Evolutionary conservation across 35 echinoderm and acorn worm genomes (phyloP).

Genomic region (Apostichopus japonicus): DNA sequence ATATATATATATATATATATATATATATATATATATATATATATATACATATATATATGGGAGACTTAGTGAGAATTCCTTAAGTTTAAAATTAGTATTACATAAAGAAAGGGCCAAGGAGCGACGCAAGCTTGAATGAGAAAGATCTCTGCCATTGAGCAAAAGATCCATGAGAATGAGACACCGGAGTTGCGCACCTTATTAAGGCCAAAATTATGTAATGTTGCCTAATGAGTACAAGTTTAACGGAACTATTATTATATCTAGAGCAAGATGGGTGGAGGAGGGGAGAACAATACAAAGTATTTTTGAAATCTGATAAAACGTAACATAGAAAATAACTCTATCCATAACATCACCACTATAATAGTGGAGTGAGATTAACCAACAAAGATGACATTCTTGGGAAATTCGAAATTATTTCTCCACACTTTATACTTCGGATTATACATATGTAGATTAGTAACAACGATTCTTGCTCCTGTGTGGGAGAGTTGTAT

Average conservation of each 20-base stretch:
- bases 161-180: not conserved
- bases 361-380: not conserved
- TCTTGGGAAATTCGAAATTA: not conserved
- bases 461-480: not conserved
- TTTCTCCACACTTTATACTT: not conserved
- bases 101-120: no score
- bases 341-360: not conserved
- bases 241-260: not conserved
- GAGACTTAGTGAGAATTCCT: no score
- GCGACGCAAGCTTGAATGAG: not conserved
- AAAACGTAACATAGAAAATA: not conserved
- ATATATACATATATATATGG: no score
- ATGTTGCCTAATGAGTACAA: not conserved
- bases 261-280: no score
- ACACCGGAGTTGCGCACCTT: not conserved
- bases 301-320: no score
- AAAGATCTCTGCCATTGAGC: not conserved
- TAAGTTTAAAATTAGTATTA: no score
- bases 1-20: no score
- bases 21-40: no score
- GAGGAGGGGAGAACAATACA: no score
- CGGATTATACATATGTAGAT: not conserved
- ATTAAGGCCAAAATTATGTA: not conserved
- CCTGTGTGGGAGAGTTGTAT: not conserved
- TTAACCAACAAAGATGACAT: not conserved